These are phyloP conservation scores for Gryon sp. DNA, from an alignment of 1,140 invertebrate genomes.

Conservation along the genomic window DNA sequence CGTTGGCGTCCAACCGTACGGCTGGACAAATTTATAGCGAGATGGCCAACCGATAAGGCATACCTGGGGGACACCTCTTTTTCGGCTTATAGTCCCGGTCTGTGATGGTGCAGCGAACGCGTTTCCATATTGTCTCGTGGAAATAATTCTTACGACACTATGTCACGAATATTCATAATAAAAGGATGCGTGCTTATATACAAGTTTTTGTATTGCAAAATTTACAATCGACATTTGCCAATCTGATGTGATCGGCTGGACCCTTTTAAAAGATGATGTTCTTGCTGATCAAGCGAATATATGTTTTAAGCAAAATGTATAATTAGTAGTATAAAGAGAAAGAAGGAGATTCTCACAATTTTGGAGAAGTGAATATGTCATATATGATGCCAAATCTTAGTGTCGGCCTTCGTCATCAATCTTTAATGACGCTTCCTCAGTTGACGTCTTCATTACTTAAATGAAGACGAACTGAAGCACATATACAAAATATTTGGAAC, in stretches of 20 bases:
- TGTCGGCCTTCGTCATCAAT: constrained; percentile 36
- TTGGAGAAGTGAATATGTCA: background rate
- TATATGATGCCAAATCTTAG: constrained; percentile 19
- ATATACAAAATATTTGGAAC: constrained; percentile 11
- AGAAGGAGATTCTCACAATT: constrained; percentile 27
- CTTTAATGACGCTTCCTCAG: constrained; percentile 37
- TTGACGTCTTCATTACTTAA: constrained; percentile 27
- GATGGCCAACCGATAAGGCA: constrained; percentile 74
- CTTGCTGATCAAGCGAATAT: no score
- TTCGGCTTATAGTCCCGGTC: constrained; percentile 69
- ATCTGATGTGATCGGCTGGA: constrained; percentile 41
- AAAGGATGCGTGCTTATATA: no score
- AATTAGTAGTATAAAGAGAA: no score
- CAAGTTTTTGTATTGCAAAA: no score
- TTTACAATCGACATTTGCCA: constrained; percentile 15
- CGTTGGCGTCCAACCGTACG: constrained; percentile 54
- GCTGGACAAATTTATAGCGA: constrained; percentile 75
- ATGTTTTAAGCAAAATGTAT: no score
- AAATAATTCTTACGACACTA: constrained; percentile 69
- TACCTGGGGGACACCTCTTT: constrained; percentile 74
- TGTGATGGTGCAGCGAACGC: constrained; percentile 64
- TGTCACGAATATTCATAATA: constrained; percentile 29
- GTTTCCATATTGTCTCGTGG: constrained; percentile 53
- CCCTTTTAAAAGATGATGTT: no score
- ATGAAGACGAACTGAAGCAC: background rate